These are phyloP conservation scores for Remorina albescens DNA, from an alignment of 2,797 vertebrate species.

Conservation along the genomic window DNA sequence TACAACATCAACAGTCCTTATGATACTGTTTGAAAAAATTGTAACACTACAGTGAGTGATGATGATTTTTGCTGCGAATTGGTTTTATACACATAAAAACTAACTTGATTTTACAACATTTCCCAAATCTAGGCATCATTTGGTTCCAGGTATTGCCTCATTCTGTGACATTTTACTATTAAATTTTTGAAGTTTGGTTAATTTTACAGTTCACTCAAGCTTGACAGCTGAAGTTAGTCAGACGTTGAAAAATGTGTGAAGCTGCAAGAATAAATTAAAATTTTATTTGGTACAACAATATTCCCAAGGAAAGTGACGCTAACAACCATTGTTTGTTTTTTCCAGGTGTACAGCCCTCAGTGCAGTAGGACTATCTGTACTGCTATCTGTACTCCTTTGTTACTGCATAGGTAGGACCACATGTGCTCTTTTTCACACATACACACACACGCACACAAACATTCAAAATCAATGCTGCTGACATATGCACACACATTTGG, in stretches of 20 bases:
- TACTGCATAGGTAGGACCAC: conserved; percentile 94
- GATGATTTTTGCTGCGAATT: too few relatives aligned
- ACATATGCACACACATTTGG: too few relatives aligned
- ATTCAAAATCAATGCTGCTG: not conserved
- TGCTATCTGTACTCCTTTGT: conserved; percentile 95
- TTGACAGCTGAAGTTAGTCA: too few relatives aligned
- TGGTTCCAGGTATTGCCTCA: not conserved
- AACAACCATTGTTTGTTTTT: not conserved
- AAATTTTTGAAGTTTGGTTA: not conserved
- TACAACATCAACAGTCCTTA: too few relatives aligned
- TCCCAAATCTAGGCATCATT: too few relatives aligned
- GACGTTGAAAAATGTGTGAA: too few relatives aligned
- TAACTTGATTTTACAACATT: too few relatives aligned
- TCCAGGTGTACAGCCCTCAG: conserved; percentile 95
- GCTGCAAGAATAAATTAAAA: not conserved
- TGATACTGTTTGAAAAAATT: too few relatives aligned
- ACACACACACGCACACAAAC: not conserved
- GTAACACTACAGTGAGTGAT: too few relatives aligned
- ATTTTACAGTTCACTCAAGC: not conserved
- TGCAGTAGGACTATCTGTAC: conserved; percentile 94
- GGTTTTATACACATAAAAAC: too few relatives aligned
- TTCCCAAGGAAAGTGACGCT: not conserved
- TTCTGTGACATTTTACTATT: not conserved
- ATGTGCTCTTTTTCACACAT: conserved; percentile 4
- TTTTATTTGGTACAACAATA: not conserved